Base-by-base conservation (phyloP, 30 jellyfish, hydroid and myxozoan genomes). In the Catostylus mosaicus region DNA sequence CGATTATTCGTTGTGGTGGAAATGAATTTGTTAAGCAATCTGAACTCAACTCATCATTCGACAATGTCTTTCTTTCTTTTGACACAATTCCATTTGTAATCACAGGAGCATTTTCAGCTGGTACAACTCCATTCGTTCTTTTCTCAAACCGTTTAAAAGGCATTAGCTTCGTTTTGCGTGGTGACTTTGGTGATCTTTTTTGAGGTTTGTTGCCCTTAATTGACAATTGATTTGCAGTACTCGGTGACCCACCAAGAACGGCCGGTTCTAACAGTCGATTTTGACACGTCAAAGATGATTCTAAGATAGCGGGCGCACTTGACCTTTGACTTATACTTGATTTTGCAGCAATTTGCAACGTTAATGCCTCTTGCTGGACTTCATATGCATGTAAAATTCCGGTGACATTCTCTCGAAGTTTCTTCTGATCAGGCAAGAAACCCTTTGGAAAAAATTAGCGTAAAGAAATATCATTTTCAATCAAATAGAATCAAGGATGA, bases 351-450 rank as follows among this genome's bases (percentile, higher is more conserved):
- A 63, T 22, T 20, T 37, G 56, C 34, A 67, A 57, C 30, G 10
- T 6, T 48, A 19, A 9, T 5, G 82, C 66, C 37, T 61, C 88
- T 40, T 30, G 67, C 14, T 38, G 46, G 35, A 91, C 94, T 76
- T 93, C 97, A 54, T 86, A 93, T 12, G 96, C 97, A 56, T 73
- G 71, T 29, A 93, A 66, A 48, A 51, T 75, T 1, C 96, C 98
- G 18, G 81, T 77, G 12, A 77, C 71, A 33, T 48, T 73, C 29
- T 88, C 80, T 11, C 95, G 76, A 43, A 92, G 72, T 71, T 86
- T 92, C 81, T 85, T 87, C 32, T 77, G 6, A 48, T 92, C 97
- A 10, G 73, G 87, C 32, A 73, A 37, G 65, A 73, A 75, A 36
- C 84, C 88, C 88, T 84, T 9, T 20, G 73, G 2, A 20, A 10